Conservation (phyloP, 2,113 vertebrate species). For the Cnemophilus loriae region DNA sequence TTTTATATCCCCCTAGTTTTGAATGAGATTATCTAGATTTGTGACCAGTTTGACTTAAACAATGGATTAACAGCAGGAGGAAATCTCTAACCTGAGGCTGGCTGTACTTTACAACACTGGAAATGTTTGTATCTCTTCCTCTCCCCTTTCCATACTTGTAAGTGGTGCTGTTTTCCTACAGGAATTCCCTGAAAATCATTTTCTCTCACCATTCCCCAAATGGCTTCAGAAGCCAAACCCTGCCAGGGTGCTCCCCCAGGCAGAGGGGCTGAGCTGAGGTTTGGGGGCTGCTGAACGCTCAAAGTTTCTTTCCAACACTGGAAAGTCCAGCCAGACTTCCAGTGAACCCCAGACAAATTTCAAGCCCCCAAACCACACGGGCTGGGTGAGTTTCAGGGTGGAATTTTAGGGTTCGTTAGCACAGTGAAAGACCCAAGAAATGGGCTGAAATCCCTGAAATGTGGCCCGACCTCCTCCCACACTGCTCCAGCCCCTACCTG, state of each 20-base stretch:
- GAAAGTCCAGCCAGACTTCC: neutral
- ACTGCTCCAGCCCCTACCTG: neutral
- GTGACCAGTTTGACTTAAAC: neutral
- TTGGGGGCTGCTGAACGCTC: neutral
- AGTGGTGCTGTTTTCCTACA: neutral
- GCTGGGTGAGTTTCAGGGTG: neutral
- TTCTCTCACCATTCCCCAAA: neutral
- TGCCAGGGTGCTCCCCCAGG: neutral
- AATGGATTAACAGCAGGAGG: neutral
- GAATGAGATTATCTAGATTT: neutral
- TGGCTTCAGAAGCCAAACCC: fast-evolving
- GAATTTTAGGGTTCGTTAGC: neutral
- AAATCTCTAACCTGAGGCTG: neutral
- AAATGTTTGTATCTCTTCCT: neutral
- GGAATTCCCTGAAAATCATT: neutral
- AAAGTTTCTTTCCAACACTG: neutral
- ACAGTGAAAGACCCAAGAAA: neutral
- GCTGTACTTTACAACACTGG: neutral
- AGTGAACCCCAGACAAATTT: neutral
- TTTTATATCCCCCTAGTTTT: neutral
- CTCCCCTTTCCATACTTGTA: fast-evolving
- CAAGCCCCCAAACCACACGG: neutral
- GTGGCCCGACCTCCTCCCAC: neutral
- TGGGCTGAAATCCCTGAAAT: neutral
- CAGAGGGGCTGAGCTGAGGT: neutral